Evolutionary conservation across 2,888 invertebrate genomes (phyloP).

Genomic region (Drosophila mimetica): DNA sequence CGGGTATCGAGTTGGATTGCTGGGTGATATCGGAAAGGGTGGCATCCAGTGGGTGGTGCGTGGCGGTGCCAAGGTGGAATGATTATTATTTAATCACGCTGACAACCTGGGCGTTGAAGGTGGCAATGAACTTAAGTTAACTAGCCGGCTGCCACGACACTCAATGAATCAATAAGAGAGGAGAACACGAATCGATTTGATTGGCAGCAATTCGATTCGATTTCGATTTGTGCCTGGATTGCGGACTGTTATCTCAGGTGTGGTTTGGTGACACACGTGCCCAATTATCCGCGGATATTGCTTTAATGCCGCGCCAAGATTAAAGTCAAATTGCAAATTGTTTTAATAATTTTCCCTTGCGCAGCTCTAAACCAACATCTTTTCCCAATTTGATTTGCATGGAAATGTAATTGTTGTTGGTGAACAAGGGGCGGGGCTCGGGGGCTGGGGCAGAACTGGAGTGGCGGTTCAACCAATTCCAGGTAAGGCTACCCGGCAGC

Average conservation of each 20-base stretch:
- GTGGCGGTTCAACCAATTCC: conserved; percentile 1
- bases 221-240: conserved; percentile 13
- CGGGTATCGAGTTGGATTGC: conserved; percentile 11
- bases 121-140: conserved; percentile 47
- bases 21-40: too few species aligned
- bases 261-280: conserved; percentile 37
- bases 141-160: conserved; percentile 42
- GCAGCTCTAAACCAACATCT: conserved; percentile 17
- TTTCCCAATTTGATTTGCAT: conserved; percentile 78
- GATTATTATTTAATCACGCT: conserved; percentile 68
- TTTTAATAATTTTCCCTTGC: conserved; percentile 68
- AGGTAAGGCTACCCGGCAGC: conserved; percentile 21
- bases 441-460: not conserved
- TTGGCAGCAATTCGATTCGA: conserved; percentile 27
- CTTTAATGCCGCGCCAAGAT: conserved; percentile 31
- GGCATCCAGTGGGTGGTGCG: not conserved
- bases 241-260: conserved; percentile 7
- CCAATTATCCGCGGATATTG: conserved; percentile 33
- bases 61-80: conserved; percentile 20
- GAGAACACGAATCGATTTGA: conserved; percentile 38
- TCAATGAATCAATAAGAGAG: conserved; percentile 46
- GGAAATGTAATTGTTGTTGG: conserved; percentile 71
- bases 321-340: conserved; percentile 64
- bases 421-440: not conserved
- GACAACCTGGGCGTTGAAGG: conserved; percentile 61